Percentiles rank a stretch among this genome's conserved stretches.
phyloP scores from a whole-genome alignment of 2,888 invertebrate genomes.

The Papilio elwesi region DNA sequence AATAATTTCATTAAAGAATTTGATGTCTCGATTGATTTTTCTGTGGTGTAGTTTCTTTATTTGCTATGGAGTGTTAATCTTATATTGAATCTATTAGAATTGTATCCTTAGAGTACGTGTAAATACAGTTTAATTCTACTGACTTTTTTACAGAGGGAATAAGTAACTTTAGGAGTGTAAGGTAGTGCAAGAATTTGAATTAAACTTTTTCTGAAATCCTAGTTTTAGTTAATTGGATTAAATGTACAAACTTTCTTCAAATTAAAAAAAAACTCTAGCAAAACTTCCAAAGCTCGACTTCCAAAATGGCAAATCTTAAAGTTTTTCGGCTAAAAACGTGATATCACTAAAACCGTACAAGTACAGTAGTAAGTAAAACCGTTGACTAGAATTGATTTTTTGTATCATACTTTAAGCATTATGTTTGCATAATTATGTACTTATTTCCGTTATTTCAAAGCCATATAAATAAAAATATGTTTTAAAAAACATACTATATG shows the following conservation, averaged over 20 bases:
- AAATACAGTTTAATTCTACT: constrained; percentile 13
- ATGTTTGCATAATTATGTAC: too few species aligned
- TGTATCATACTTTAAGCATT: too few species aligned
- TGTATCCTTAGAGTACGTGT: constrained; percentile 5
- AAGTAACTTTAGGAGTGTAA: constrained; percentile 7
- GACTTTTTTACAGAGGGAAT: constrained; percentile 21
- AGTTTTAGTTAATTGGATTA: neutral
- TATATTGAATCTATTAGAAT: neutral
- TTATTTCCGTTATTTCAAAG: too few species aligned
- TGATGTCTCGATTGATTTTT: constrained; percentile 71
- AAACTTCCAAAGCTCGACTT: too few species aligned
- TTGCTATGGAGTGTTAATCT: constrained; percentile 8
- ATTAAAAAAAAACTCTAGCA: too few species aligned
- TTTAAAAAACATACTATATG: too few species aligned
- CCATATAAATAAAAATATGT: too few species aligned
- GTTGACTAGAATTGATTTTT: too few species aligned
- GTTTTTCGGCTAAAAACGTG: too few species aligned
- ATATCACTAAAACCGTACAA: too few species aligned
- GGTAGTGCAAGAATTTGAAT: neutral
- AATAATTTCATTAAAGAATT: constrained; percentile 75
- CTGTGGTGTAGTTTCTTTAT: constrained; percentile 78
- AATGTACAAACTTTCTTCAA: neutral
- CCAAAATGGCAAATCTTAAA: too few species aligned
- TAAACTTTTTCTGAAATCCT: neutral
- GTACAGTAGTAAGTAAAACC: too few species aligned